phyloP scores from a whole-genome alignment of 2,113 vertebrate genomes.

The Butorides virescens region DNA sequence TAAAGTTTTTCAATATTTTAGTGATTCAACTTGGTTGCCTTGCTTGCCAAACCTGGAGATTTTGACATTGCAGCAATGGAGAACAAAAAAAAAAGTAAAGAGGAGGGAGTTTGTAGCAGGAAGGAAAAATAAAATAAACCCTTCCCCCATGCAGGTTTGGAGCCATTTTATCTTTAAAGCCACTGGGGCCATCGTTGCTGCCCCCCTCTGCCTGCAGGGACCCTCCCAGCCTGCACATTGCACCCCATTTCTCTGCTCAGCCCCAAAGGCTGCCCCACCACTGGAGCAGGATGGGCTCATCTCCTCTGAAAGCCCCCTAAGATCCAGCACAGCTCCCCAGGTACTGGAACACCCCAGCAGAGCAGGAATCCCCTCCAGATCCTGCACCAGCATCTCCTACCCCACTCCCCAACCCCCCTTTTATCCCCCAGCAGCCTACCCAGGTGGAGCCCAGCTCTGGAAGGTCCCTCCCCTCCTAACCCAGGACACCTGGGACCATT shows the following conservation, averaged over 20 bases:
- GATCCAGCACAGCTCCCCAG: neutral
- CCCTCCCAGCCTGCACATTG: neutral
- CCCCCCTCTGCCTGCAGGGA: neutral
- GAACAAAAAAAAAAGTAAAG: neutral
- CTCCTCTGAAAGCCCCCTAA: neutral
- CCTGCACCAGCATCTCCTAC: neutral
- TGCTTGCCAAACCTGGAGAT: neutral
- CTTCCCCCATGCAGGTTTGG: neutral
- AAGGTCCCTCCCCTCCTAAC: neutral
- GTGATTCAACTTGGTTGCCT: neutral
- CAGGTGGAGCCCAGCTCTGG: neutral
- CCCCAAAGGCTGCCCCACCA: neutral
- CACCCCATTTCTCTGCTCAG: neutral
- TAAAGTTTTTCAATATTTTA: neutral
- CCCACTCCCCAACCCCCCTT: neutral
- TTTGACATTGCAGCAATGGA: neutral
- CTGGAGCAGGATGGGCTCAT: rapidly evolving
- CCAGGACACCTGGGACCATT: neutral
- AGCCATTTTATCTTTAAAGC: neutral
- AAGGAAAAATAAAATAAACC: rapidly evolving
- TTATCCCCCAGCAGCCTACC: neutral
- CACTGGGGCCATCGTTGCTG: neutral
- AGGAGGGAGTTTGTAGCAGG: neutral
- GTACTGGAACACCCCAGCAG: rapidly evolving
- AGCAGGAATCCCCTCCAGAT: neutral